Percentiles rank a stretch among this genome's conserved stretches.
Evolutionary conservation across 2,797 vertebrate species (phyloP).

Genomic region (Amblyraja radiata): DNA sequence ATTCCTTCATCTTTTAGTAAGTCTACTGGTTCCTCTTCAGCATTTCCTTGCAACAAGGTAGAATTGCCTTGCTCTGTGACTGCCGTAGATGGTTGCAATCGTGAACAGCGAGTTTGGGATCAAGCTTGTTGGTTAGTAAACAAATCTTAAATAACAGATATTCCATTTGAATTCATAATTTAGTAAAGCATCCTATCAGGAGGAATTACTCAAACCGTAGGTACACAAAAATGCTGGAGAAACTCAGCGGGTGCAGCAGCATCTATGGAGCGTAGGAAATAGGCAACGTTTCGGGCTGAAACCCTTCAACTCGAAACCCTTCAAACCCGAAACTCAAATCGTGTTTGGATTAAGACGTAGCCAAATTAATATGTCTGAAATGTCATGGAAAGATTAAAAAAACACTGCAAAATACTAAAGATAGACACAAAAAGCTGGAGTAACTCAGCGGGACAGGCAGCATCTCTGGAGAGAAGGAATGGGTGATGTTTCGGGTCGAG

Average conservation of each 20-base stretch:
- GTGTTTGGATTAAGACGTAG: background rate
- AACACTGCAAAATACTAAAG: too few species aligned
- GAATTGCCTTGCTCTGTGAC: background rate
- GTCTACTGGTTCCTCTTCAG: background rate
- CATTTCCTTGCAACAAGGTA: background rate
- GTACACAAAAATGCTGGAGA: too few species aligned
- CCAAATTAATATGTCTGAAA: background rate
- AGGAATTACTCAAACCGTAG: background rate
- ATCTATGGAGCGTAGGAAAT: too few species aligned
- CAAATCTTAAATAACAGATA: background rate
- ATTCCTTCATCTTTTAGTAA: background rate
- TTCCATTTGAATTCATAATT: background rate
- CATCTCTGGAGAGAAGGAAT: too few species aligned
- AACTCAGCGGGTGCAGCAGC: too few species aligned
- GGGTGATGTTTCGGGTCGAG: too few species aligned
- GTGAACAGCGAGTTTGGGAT: background rate
- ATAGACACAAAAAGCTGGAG: too few species aligned
- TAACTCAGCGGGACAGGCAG: too few species aligned
- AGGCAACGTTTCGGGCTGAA: too few species aligned
- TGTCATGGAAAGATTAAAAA: background rate
- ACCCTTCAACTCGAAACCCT: too few species aligned
- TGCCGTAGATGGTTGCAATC: background rate
- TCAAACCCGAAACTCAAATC: too few species aligned
- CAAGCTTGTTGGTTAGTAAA: background rate
- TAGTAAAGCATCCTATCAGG: background rate